These are phyloP conservation scores for Astyanax mexicanus DNA, from an alignment of 2,797 vertebrate species.

Conservation along the genomic window DNA sequence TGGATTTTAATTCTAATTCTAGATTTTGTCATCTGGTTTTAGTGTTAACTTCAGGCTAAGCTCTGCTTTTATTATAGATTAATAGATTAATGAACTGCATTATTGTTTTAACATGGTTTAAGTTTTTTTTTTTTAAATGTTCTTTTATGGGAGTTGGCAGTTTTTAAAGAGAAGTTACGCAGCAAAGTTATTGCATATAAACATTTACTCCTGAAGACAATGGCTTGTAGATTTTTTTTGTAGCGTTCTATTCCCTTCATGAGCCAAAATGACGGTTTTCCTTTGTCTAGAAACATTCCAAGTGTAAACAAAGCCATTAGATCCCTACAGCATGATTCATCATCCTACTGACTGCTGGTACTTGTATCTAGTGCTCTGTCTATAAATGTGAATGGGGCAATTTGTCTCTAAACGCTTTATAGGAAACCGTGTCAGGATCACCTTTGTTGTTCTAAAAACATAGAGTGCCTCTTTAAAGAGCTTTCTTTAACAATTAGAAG, in stretches of 20 bases:
- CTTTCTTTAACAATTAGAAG: background rate
- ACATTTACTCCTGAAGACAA: background rate
- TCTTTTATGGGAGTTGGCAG: too few species aligned
- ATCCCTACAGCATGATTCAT: background rate
- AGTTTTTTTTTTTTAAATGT: too few species aligned
- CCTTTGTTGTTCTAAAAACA: background rate
- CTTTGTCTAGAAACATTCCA: background rate
- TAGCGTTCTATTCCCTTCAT: background rate
- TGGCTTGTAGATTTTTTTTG: background rate
- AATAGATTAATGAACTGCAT: background rate
- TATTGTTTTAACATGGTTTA: background rate
- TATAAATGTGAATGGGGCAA: background rate
- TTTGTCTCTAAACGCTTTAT: background rate
- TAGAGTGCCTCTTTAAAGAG: background rate
- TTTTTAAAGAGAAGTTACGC: background rate
- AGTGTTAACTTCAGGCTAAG: background rate
- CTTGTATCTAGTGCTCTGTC: background rate
- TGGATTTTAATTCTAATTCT: background rate
- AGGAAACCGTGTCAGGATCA: background rate
- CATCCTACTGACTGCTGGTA: background rate
- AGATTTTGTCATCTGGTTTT: background rate
- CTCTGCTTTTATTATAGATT: background rate
- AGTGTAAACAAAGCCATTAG: slow-evolving; percentile 12
- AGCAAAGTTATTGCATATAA: background rate
- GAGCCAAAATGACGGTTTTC: slow-evolving; percentile 12